A percentile compares a stretch with the other conserved stretches of the same genome.
Evolutionary conservation across 1,140 invertebrate genomes (phyloP).

Genomic region (Eubasilissa regina): DNA sequence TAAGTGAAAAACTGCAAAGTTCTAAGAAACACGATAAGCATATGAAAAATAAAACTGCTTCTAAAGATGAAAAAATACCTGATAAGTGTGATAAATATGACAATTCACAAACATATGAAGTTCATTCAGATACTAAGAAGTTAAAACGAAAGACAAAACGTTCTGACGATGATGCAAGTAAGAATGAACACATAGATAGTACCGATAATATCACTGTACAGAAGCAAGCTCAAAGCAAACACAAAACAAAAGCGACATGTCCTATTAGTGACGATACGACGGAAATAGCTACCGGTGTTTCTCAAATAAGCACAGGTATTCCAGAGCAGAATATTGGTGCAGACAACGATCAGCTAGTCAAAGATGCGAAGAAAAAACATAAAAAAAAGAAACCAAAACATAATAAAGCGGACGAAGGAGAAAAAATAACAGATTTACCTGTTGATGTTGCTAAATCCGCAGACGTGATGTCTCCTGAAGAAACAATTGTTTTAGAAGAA

Average conservation of each 20-base stretch:
- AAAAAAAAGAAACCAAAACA: conserved; percentile 43
- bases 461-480: background rate
- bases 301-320: too few species aligned
- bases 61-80: background rate
- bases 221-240: background rate
- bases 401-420: background rate
- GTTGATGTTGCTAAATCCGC: background rate
- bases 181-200: background rate
- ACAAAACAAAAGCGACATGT: too few species aligned
- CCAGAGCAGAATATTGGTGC: too few species aligned
- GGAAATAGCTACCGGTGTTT: too few species aligned
- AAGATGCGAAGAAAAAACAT: conserved; percentile 20
- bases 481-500: background rate
- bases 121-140: conserved; percentile 13
- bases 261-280: too few species aligned
- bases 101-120: background rate
- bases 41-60: conserved; percentile 4
- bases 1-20: conserved; percentile 58
- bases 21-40: background rate
- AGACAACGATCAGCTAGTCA: background rate
- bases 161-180: background rate
- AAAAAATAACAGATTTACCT: background rate
- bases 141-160: conserved; percentile 9
- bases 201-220: background rate
- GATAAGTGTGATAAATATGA: conserved; percentile 4